These are phyloP conservation scores for Diarsia brunnea DNA, from an alignment of 2,888 invertebrate genomes.

Conservation along the genomic window DNA sequence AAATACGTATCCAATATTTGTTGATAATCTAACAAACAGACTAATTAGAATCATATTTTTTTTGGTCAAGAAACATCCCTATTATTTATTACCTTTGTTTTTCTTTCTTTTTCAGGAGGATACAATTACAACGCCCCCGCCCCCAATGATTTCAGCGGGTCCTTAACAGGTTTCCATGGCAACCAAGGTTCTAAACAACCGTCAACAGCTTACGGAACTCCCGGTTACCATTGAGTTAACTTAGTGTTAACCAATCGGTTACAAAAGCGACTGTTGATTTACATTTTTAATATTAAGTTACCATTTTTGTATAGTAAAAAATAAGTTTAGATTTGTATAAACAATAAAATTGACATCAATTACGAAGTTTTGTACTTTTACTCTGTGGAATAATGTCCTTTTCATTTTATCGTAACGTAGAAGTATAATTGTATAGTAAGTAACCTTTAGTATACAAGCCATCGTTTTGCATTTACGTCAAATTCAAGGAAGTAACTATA, in stretches of 20 bases:
- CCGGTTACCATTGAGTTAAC: conserved; percentile 79
- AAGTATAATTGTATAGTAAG: too few relatives aligned
- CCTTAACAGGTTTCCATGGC: conserved; percentile 84
- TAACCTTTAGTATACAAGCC: too few relatives aligned
- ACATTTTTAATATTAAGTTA: conserved; percentile 35
- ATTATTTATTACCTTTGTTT: not conserved
- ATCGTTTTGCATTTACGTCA: too few relatives aligned
- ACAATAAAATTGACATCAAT: not conserved
- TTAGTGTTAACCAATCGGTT: conserved; percentile 49
- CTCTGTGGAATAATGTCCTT: not conserved
- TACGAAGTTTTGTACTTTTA: not conserved
- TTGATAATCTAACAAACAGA: too few relatives aligned
- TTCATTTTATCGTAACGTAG: not conserved
- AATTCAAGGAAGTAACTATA: too few relatives aligned
- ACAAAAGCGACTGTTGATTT: conserved; percentile 43
- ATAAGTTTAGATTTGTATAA: conserved; percentile 10
- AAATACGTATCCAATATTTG: too few relatives aligned
- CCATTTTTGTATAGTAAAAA: conserved; percentile 54
- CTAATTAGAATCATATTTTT: too few relatives aligned
- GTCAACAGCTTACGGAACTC: conserved; percentile 81
- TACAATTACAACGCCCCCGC: conserved; percentile 81
- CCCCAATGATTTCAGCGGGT: conserved; percentile 82
- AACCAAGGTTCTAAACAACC: conserved; percentile 73
- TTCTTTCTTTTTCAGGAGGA: conserved; percentile 70
- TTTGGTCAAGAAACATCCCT: too few relatives aligned